Base-by-base conservation (phyloP, 2,888 invertebrate genomes). In the Lordiphosa andalusiaca region DNA sequence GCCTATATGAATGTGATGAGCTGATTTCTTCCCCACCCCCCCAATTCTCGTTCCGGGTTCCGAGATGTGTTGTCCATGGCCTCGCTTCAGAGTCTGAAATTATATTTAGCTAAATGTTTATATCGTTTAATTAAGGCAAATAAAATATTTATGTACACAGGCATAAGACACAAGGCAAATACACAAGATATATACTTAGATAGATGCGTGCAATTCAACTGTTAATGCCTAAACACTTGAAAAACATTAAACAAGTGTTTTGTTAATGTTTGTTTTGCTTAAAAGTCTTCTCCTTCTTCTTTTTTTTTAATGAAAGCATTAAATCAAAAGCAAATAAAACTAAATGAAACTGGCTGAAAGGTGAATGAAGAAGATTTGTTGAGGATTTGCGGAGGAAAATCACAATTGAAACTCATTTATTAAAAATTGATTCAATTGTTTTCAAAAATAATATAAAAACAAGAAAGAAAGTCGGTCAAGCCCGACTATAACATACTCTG, bases 181-280 rank as follows among this genome's bases (percentile, higher is more conserved):
- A 30, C 36, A 23, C 13, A 39, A 39, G 3, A 40, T 10, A 19
- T 30, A 23, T 5, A 35, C 30, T 35, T 9, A 21, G 3, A 16
- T 5, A 30, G 38, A n/a, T 37, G 25, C 36, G 23, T 9, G 39
- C 50, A 19, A 51, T 55, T 64, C 44, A 39, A 42, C 42, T 64
- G 49, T 59, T 59, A 69, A 71, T 77, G 71, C 71, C 71, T 76
- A 78, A 60, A 66, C 78, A 75, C 80, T 82, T 82, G 83, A 78
- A 78, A 44, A 76, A 73, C 63, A 53, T 72, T 74, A 80, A 83
- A 83, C 78, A 80, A 80, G 83, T 80, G 83, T 80, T 73, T 76
- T 72, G 81, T 80, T 80, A 77, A 77, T 80, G 80, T 83, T 76
- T 80, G 76, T 76, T 83, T 83, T 80, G 80, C 73, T 69, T 69